Base-by-base conservation (phyloP, 2,888 invertebrate genomes). In the Sesia bembeciformis region DNA sequence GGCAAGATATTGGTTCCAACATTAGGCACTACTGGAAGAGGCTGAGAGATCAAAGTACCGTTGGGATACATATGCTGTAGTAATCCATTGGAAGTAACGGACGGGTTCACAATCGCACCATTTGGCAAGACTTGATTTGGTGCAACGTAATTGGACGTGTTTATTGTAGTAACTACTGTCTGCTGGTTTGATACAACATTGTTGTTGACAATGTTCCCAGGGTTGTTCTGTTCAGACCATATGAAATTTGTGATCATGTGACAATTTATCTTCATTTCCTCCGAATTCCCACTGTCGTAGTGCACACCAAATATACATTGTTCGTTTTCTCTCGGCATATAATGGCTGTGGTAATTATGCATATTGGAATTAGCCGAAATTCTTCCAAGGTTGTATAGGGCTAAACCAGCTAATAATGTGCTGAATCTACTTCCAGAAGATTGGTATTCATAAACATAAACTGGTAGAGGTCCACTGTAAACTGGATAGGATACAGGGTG, bases 371-470 rank as follows among this genome's bases (percentile, higher is more conserved):
- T 52, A 40, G 40, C n/a, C 7, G 56, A 40, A 5, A 52, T 40
- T n/a, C 56, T 49, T 40, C 61, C 62, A 2, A 66, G 54, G 40
- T 66, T 66, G 53, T 62, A 63, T 4, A 66, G 56, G 4, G 64
- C 62, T 4, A 66, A 53, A n/a, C 65, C 64, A 40, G 65, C 54
- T 39, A 66, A 52, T 8, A 66, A 53, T 23, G 55, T 54, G 6
- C 62, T 56, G 52, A 62, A 66, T 51, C 61, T 62, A 39, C 58
- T 62, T 1, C 56, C 52, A 2, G 65, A 64, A 23, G 56, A 51
- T 58, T 60, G 60, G 58, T 65, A 64, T 53, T 63, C 56, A 39
- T 61, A 64, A 2, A 65, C 63, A 52, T 63, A 66, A 4, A 42
- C n/a, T 3, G 66, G 64, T 4, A 58, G 58, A n/a, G 43, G 38